Base-by-base conservation (phyloP, 2,113 vertebrate species). In the Periophthalmodon schlosseri region DNA sequence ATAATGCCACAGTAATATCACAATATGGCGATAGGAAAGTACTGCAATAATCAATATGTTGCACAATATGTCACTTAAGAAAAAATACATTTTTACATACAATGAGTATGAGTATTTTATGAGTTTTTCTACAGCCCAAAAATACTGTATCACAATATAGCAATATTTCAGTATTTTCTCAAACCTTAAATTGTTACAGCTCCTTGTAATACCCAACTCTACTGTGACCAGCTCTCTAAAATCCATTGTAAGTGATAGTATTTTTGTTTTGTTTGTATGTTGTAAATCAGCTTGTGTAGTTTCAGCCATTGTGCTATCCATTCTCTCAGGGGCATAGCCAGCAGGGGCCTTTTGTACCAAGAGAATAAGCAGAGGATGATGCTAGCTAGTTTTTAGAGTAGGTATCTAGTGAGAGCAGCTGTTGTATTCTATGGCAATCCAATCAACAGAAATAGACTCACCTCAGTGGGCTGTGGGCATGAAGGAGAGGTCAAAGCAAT, bases 391-490 rank as follows among this genome's bases (percentile, higher is more conserved):
- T 67, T 74, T 77, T 66, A 61, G 60, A 56, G 69, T 68, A 74
- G 76, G 77, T 90, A 88, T 86, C 82, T 80, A 47, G 72, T 74
- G 81, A 79, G 76, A 82, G 79, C 84, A 87, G 84, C 74, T 89
- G 87, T 69, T 60, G 83, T 90, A 82, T 75, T 86, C 76, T 68
- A 63, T 82, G 78, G 80, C 82, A 74, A 82, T 88, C 82, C 87
- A 91, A 87, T 91, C 85, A 89, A 68, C 82, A 80, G 77, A 84
- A 88, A 89, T 89, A 84, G 86, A 70, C 68, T 64, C 34, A 69
- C 58, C 66, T 82, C 54, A 7, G 49, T 20, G 66, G 18, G 50
- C 60, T 18, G 20, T 68, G 60, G 46, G 68, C 66, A 69, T 67
- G 46, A 52, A 68, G 61, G 57, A 36, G 78, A 85, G 76, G 74